Base-by-base conservation (phyloP, 1,140 invertebrate genomes). In the Apis laboriosa region DNA sequence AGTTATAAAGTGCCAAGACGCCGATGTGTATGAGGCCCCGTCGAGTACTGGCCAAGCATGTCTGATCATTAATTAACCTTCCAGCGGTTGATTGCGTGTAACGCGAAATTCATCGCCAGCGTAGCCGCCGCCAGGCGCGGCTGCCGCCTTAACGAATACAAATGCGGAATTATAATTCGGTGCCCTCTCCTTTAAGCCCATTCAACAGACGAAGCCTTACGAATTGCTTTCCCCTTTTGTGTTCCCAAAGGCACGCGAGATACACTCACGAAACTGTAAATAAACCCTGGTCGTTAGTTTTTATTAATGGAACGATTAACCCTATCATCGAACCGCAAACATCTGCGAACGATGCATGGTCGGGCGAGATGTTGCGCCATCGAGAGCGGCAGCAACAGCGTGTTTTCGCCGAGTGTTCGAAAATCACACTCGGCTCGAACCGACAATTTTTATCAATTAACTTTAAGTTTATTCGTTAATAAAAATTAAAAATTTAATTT, bases 101-200 rank as follows among this genome's bases (percentile, higher is more conserved):
- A 86, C 85, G 88, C 87, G 78, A 90, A 92, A 90, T 88, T 90
- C 90, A 88, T 87, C 77, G 81, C 79, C 68, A 56, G 74, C 43
- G 53, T 66, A 79, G 79, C 79, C 63, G 82, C 82, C 84, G 72
- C 63, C 74, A 75, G 68, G 73, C 83, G 60, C 73, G 71, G 55
- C 71, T 72, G 74, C 58, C 73, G 67, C 66, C 86, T 87, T 92
- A 92, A 92, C 92, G 92, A 92, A 92, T 92, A 92, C 87, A 92
- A 92, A 92, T 92, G 91, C 83, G 86, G 85, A 91, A 91, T 91
- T 91, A 90, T 91, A 91, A 91, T 91, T 92, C 89, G 86, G 86
- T 88, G 84, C 80, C 83, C 72, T 60, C 68, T 58, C 77, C 83
- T 88, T 43, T 75, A 51, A 85, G 84, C 71, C 76, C 84, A 83